Evolutionary conservation across 2,113 vertebrate genomes (phyloP).

Genomic region (Corythaeola cristata): DNA sequence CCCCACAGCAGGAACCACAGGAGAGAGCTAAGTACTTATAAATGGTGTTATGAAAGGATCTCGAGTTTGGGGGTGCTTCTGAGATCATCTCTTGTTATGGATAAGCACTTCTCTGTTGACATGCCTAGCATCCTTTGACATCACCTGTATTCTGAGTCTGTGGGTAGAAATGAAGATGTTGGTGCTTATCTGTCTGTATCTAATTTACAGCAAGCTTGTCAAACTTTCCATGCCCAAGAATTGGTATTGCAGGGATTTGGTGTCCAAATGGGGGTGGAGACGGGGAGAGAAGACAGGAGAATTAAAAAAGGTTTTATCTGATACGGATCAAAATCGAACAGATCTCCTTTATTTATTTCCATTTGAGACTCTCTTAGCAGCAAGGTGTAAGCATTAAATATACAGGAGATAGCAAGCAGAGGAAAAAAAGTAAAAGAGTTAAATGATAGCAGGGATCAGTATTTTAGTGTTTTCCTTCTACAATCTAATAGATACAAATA

Average conservation of each 20-base stretch:
- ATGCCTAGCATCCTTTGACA: neutral
- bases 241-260: neutral
- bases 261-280: neutral
- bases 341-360: neutral
- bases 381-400: constrained; percentile 25
- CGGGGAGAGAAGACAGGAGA: neutral
- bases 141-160: neutral
- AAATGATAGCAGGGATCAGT: constrained; percentile 28
- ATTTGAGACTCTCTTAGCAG: constrained; percentile 3
- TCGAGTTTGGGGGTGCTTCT: neutral
- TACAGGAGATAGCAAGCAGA: constrained; percentile 29
- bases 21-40: neutral
- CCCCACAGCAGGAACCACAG: neutral
- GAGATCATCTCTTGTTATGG: neutral
- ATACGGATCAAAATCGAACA: neutral
- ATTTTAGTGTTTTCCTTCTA: constrained; percentile 57
- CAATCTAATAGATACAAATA: constrained; percentile 61
- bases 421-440: constrained; percentile 15
- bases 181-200: constrained; percentile 32
- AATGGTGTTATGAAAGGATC: neutral
- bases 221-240: constrained; percentile 37
- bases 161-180: constrained; percentile 64
- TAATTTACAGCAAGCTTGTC: constrained; percentile 12
- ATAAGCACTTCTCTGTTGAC: neutral
- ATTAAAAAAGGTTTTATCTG: constrained; percentile 25